Percentiles rank a stretch among this genome's conserved stretches.
Evolutionary conservation across 2,888 invertebrate genomes (phyloP).

Genomic region (Sphaerophoria taeniata): DNA sequence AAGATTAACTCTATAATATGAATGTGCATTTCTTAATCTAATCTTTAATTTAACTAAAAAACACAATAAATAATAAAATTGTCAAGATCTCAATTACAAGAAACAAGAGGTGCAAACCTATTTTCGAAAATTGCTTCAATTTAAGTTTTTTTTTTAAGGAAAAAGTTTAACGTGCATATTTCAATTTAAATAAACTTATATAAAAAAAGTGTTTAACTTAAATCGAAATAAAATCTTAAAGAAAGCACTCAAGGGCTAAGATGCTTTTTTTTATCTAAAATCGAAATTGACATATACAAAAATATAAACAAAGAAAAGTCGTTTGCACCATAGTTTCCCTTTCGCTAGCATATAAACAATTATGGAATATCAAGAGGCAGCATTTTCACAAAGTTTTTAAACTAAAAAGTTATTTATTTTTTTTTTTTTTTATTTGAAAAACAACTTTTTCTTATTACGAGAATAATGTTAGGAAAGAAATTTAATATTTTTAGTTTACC

Average conservation of each 20-base stretch:
- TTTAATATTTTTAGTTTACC: conserved; percentile 77
- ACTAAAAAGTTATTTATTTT: not conserved
- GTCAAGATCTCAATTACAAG: too few relatives aligned
- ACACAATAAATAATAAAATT: too few relatives aligned
- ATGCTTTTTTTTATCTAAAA: too few relatives aligned
- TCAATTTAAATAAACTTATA: not conserved
- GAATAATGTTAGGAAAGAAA: conserved; percentile 30
- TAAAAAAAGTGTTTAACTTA: not conserved
- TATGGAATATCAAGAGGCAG: conserved; percentile 10
- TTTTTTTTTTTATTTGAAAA: not conserved
- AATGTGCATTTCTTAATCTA: conserved; percentile 17
- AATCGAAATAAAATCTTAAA: conserved; percentile 7
- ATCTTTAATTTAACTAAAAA: too few relatives aligned
- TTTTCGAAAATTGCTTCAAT: conserved; percentile 1
- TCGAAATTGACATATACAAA: conserved; percentile 1
- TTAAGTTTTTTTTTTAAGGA: too few relatives aligned
- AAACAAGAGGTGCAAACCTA: conserved; percentile 17
- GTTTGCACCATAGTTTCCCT: conserved; percentile 57
- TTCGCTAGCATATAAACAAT: conserved; percentile 44
- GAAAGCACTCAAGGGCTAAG: not conserved
- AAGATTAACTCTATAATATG: conserved; percentile 1
- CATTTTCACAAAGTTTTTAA: not conserved
- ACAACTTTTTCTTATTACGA: not conserved
- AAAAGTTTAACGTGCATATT: conserved; percentile 5
- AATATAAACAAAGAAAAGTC: conserved; percentile 11